Percentiles rank a stretch among this genome's conserved stretches.
Conservation (phyloP, 2,113 vertebrate genomes). For the Cephalopterus ornatus region DNA sequence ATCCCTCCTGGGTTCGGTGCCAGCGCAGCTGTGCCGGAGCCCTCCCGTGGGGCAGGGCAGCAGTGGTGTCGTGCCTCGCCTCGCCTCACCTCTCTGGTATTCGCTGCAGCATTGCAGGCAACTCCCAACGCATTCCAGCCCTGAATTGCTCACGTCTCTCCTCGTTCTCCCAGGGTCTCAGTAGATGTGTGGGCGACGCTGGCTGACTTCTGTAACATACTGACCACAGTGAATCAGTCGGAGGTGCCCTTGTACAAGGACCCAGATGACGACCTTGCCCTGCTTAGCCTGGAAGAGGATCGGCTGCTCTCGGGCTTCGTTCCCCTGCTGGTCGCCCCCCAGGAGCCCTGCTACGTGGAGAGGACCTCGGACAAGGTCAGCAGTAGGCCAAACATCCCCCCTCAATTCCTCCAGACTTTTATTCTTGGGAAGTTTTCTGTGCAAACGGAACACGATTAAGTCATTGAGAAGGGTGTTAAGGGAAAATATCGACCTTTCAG, state of each 20-base stretch:
- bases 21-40: slow-evolving; percentile 28
- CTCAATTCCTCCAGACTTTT: slow-evolving; percentile 74
- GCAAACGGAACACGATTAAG: slow-evolving; percentile 91
- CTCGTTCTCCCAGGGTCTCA: slow-evolving; percentile 73
- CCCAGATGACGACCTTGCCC: slow-evolving; percentile 90
- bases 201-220: slow-evolving; percentile 92
- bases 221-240: slow-evolving; percentile 91
- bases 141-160: slow-evolving; percentile 62
- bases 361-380: slow-evolving; percentile 88
- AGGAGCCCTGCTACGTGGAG: slow-evolving; percentile 97
- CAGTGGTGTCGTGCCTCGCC: slow-evolving; percentile 40
- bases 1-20: neutral
- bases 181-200: slow-evolving; percentile 92
- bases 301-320: slow-evolving; percentile 94
- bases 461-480: slow-evolving; percentile 94
- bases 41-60: slow-evolving; percentile 38
- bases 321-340: slow-evolving; percentile 92
- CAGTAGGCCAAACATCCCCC: slow-evolving; percentile 72
- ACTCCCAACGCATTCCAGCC: slow-evolving; percentile 63
- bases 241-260: slow-evolving; percentile 96
- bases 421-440: slow-evolving; percentile 93
- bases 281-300: slow-evolving; percentile 95
- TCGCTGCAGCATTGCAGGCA: slow-evolving; percentile 50
- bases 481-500: slow-evolving; percentile 98
- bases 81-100: slow-evolving; percentile 63